These are phyloP conservation scores for Idaea straminata DNA, from an alignment of 2,888 invertebrate genomes.

Conservation along the genomic window DNA sequence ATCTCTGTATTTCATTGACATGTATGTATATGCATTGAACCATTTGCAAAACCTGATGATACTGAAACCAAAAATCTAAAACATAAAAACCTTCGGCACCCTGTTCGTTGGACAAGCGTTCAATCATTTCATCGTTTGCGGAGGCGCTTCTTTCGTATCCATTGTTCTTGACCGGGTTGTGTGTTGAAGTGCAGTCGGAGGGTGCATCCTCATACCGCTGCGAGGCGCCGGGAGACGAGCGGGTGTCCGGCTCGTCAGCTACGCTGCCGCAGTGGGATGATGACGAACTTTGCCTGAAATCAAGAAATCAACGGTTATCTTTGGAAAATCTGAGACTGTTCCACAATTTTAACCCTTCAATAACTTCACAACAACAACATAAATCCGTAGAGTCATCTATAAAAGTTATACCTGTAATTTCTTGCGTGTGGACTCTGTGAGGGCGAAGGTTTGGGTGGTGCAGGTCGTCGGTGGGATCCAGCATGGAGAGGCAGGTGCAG, in stretches of 20 bases:
- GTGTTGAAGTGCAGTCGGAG: conserved; percentile 72
- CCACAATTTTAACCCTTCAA: not conserved
- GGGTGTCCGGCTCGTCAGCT: conserved; percentile 74
- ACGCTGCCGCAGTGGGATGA: conserved; percentile 77
- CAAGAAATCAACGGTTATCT: not conserved
- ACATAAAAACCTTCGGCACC: conserved; percentile 70
- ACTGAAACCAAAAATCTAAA: conserved; percentile 1
- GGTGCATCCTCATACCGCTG: conserved; percentile 71
- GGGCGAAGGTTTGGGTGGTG: conserved; percentile 74
- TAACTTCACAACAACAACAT: too few relatives aligned
- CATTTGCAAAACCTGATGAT: not conserved
- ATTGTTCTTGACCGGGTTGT: conserved; percentile 76
- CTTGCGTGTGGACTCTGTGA: conserved; percentile 77
- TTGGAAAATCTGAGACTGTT: not conserved
- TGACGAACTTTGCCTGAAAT: conserved; percentile 73
- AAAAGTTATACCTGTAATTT: conserved; percentile 73
- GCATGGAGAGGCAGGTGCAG: conserved; percentile 83
- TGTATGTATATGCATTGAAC: not conserved
- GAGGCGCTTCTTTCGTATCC: conserved; percentile 73
- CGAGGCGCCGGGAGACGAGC: conserved; percentile 72
- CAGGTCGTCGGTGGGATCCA: conserved; percentile 65
- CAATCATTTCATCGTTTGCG: conserved; percentile 68
- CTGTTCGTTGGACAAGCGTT: conserved; percentile 73
- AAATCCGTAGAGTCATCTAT: not conserved
- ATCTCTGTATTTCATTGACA: not conserved